These are phyloP conservation scores for Pollimyrus isidori DNA, from an alignment of 2,113 vertebrate genomes.

Conservation along the genomic window DNA sequence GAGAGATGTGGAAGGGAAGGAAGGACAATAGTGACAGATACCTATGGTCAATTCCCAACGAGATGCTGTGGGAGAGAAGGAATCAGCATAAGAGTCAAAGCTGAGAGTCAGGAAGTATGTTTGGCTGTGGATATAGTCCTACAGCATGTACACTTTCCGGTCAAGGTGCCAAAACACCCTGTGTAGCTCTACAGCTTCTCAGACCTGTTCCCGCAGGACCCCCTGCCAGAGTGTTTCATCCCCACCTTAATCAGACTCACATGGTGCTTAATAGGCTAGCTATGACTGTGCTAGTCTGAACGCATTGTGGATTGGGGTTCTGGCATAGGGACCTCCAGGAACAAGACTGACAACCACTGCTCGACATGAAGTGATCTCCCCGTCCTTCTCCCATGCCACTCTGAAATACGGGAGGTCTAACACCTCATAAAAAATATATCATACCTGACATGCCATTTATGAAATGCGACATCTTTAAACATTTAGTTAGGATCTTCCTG, in stretches of 20 bases:
- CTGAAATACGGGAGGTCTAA: background rate
- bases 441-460: background rate
- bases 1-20: constrained; percentile 30
- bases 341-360: background rate
- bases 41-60: constrained; percentile 82
- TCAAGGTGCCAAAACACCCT: background rate
- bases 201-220: background rate
- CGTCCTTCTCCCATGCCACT: background rate
- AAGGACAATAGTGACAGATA: constrained; percentile 61
- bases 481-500: background rate
- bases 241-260: background rate
- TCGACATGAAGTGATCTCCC: background rate
- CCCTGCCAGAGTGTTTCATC: background rate
- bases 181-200: background rate
- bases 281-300: background rate
- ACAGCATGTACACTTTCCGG: background rate
- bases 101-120: constrained; percentile 58
- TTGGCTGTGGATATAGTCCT: constrained; percentile 31
- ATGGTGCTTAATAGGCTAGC: background rate
- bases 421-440: background rate
- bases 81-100: constrained; percentile 49
- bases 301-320: background rate
- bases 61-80: constrained; percentile 74
- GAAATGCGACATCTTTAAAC: background rate
- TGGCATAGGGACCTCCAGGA: background rate